Evolutionary conservation across 1,140 invertebrate genomes (phyloP).

Genomic region (Dryas iulia): DNA sequence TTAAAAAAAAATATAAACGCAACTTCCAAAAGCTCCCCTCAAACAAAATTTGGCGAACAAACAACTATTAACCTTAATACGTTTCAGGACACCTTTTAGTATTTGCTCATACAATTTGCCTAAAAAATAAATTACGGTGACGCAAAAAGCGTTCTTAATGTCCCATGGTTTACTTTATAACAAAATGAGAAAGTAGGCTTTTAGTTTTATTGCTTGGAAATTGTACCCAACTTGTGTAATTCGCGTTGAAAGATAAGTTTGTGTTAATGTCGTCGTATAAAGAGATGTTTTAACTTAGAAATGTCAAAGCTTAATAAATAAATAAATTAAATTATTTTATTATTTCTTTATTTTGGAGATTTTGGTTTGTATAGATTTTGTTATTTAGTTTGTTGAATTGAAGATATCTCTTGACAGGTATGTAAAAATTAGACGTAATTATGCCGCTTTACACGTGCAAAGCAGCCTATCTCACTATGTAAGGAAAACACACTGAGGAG

Average conservation of each 20-base stretch:
- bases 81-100: background rate
- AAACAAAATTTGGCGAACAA: background rate
- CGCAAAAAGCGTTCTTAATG: background rate
- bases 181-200: background rate
- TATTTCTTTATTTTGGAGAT: too few relatives aligned
- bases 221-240: conserved; percentile 10
- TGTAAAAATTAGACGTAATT: too few relatives aligned
- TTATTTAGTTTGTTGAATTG: too few relatives aligned
- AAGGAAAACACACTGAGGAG: too few relatives aligned
- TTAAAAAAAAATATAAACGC: background rate
- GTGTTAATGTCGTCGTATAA: background rate
- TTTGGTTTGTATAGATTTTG: too few relatives aligned
- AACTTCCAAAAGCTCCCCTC: background rate
- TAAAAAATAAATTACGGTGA: background rate
- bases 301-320: too few relatives aligned
- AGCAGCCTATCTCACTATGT: too few relatives aligned
- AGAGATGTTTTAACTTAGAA: background rate
- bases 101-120: background rate
- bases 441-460: too few relatives aligned
- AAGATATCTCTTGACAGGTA: too few relatives aligned
- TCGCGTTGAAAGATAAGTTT: background rate
- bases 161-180: background rate
- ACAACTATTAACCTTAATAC: conserved; percentile 1
- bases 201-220: conserved; percentile 16
- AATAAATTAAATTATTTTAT: too few relatives aligned